Conservation (phyloP, 1,140 invertebrate genomes). For the Zophobas atratus region DNA sequence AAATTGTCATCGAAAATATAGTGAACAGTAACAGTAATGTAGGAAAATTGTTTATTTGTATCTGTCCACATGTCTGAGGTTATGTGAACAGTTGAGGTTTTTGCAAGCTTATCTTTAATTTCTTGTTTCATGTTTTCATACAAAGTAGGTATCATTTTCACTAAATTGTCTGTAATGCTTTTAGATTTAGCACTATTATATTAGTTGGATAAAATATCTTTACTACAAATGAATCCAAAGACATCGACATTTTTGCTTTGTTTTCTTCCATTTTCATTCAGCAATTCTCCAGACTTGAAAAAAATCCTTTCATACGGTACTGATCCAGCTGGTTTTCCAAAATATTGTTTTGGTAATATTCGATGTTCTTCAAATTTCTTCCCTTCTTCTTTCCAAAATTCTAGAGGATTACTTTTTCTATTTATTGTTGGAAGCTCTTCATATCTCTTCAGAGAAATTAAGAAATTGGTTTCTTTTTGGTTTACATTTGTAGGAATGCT, state of each 20-base stretch:
- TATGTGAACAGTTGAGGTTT: not conserved
- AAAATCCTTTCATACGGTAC: too few species aligned
- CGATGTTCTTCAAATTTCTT: too few species aligned
- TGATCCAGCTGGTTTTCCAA: too few species aligned
- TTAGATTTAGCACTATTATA: not conserved
- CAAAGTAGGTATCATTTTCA: not conserved
- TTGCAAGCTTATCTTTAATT: not conserved
- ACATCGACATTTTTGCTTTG: not conserved
- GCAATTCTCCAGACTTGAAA: not conserved
- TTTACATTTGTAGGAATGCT: too few species aligned
- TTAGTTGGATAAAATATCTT: not conserved
- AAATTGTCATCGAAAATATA: not conserved
- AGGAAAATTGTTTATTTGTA: not conserved
- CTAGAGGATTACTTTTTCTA: too few species aligned
- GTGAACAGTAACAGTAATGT: not conserved
- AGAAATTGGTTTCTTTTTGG: too few species aligned
- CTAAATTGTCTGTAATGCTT: not conserved
- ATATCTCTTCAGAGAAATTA: too few species aligned
- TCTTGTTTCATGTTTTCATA: not conserved
- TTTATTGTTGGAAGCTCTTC: too few species aligned
- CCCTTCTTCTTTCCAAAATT: too few species aligned
- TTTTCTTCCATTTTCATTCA: not conserved
- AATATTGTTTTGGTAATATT: too few species aligned
- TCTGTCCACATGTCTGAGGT: not conserved
- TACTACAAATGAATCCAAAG: not conserved